Evolutionary conservation across 2,113 vertebrate genomes (phyloP).

Genomic region (Lampris megalopsis): DNA sequence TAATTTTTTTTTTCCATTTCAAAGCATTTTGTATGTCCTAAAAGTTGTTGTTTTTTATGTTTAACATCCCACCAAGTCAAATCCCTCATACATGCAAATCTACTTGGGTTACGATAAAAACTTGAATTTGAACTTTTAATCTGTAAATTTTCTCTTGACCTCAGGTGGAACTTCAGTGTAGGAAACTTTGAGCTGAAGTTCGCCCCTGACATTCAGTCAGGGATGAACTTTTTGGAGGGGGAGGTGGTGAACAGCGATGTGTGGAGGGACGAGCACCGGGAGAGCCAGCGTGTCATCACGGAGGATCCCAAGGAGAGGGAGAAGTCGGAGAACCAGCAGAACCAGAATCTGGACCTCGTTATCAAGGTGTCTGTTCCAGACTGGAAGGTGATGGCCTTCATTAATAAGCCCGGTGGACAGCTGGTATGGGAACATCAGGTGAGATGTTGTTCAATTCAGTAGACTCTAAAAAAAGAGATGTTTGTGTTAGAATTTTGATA

Average conservation of each 20-base stretch:
- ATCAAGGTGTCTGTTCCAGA: constrained; percentile 97
- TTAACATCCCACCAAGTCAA: no score
- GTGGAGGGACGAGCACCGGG: constrained; percentile 83
- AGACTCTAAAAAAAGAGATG: no score
- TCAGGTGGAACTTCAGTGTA: constrained; percentile 99
- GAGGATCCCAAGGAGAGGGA: constrained; percentile 79
- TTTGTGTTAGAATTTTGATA: no score
- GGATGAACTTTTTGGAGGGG: constrained; percentile 90
- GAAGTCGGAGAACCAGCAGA: constrained; percentile 79
- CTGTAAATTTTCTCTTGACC: neutral
- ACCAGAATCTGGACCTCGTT: constrained; percentile 86
- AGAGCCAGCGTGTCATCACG: constrained; percentile 86
- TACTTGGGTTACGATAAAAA: no score
- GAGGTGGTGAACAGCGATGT: constrained; percentile 78
- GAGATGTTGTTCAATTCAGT: neutral
- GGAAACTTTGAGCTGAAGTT: constrained; percentile 96
- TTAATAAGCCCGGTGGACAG: constrained; percentile 85
- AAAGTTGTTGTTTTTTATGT: no score
- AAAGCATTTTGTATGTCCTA: no score
- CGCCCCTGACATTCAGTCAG: constrained; percentile 86
- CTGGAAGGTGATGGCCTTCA: constrained; percentile 98
- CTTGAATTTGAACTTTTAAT: constrained; percentile 1
- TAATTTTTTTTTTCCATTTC: no score
- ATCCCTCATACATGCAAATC: no score
- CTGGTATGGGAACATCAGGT: constrained; percentile 98